Base-by-base conservation (phyloP, 2,797 vertebrate genomes). In the Ctenochaetus hawaiiensis region DNA sequence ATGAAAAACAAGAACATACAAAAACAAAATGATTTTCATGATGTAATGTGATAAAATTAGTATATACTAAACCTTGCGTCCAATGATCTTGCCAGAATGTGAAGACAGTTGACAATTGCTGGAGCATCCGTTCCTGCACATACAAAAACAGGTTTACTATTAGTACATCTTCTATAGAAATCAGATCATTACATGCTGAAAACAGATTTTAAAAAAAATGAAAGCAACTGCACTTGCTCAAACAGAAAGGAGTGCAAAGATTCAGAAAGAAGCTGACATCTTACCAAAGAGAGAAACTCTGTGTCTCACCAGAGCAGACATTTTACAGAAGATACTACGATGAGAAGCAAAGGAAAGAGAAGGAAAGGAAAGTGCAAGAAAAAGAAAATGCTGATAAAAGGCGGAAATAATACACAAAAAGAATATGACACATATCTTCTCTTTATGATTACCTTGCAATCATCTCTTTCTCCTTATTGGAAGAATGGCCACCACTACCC, bases 401-500 rank as follows among this genome's bases (percentile, higher is more conserved):
- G 62, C 78, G 72, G 77, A 62, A 65, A 93, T 80, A 84, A 66
- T 20, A 1, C 18, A 79, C 68, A 75, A 34, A 34, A 34, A 34
- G 30, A 34, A 34, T 34, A 34, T 7, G 30, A 34, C 30, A 34
- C 6, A 34, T 34, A 34, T 34, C 30, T 34, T 34, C 30, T 34
- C 66, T 98, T 97, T 83, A 98, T 98, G 86, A 99, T 98, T 84
- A 99, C 97, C 97, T 97, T 48, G 97, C 97, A 81, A 99, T 97
- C 97, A 99, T 99, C 87, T 99, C 97, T 85, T 99, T 99, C 91
- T 99, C 97, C 85, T 98, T 98, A 86, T 98, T 98, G 78, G 97
- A 99, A 11, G 97, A 97, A 14, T 97, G 97, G 2, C 97, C 96
- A 0, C 97, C 97, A 67, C 97, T 98, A 54, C 97, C 97, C 86